Evolutionary conservation across 2,113 vertebrate species (phyloP).

Genomic region (Oncorhynchus tshawytscha): DNA sequence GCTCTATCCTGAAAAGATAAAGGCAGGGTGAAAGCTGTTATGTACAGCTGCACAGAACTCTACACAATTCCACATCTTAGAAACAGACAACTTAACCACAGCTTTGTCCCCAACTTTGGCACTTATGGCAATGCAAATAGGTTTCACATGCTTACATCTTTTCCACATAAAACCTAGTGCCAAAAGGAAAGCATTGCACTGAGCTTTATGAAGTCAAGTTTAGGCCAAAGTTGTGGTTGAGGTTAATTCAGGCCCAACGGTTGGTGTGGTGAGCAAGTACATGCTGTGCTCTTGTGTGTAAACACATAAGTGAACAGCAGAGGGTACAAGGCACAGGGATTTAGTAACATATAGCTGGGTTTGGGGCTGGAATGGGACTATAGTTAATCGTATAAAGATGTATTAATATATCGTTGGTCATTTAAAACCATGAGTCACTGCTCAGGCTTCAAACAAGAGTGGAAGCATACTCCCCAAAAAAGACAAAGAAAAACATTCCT

Average conservation of each 20-base stretch:
- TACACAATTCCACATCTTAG: neutral
- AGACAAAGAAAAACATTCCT: constrained; percentile 4
- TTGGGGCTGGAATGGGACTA: neutral
- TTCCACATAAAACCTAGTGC: neutral
- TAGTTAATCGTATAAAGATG: constrained; percentile 1
- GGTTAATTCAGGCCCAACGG: neutral
- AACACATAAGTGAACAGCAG: neutral
- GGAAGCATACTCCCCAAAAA: neutral
- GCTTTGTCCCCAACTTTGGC: neutral
- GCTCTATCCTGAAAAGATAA: constrained; percentile 69
- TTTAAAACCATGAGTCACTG: neutral
- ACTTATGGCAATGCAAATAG: neutral
- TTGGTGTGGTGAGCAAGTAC: neutral
- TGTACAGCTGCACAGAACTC: neutral
- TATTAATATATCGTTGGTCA: neutral
- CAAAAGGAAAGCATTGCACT: neutral
- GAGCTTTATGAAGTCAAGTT: neutral
- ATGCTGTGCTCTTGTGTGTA: neutral
- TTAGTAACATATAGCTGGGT: neutral
- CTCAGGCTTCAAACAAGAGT: neutral
- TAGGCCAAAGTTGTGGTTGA: neutral
- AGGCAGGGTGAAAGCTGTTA: constrained; percentile 36
- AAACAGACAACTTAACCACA: neutral
- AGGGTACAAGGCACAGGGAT: neutral
- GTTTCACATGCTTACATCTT: neutral